Evolutionary conservation across 2,113 vertebrate genomes (phyloP).

Genomic region (Electrona antarctica): DNA sequence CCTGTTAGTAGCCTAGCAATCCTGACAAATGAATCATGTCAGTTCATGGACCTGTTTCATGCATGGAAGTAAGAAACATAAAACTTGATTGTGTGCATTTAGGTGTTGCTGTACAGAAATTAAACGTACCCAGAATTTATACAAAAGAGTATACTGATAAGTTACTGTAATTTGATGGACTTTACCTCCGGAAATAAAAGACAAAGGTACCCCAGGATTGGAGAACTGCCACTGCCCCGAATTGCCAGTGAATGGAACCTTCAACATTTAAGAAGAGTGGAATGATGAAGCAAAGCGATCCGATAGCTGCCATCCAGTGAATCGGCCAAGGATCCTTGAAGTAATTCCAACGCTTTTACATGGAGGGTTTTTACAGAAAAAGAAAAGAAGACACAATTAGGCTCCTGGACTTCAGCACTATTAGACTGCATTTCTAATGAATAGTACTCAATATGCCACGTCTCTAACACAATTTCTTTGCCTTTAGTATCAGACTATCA

Average conservation of each 20-base stretch:
- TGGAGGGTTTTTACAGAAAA: not conserved
- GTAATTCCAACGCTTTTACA: conserved; percentile 73
- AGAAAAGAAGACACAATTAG: not conserved
- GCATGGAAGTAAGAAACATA: too few species aligned
- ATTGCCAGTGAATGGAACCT: conserved; percentile 86
- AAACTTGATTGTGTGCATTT: too few species aligned
- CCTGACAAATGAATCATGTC: not conserved
- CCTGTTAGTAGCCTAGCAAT: not conserved
- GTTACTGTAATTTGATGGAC: not conserved
- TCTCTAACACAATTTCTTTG: too few species aligned
- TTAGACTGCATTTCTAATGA: too few species aligned
- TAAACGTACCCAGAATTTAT: too few species aligned
- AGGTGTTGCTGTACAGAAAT: too few species aligned
- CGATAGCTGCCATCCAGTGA: conserved; percentile 72
- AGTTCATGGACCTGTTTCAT: too few species aligned
- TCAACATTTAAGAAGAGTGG: conserved; percentile 69
- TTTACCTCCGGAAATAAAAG: conserved; percentile 93
- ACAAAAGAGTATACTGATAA: too few species aligned
- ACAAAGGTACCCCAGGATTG: conserved; percentile 94
- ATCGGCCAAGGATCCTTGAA: conserved; percentile 75
- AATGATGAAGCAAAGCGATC: conserved; percentile 74
- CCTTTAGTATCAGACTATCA: too few species aligned
- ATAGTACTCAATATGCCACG: too few species aligned
- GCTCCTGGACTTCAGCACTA: not conserved
- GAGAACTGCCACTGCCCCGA: conserved; percentile 86